phyloP scores from a whole-genome alignment of 2,888 invertebrate genomes.

The Philopedon plagiatum region DNA sequence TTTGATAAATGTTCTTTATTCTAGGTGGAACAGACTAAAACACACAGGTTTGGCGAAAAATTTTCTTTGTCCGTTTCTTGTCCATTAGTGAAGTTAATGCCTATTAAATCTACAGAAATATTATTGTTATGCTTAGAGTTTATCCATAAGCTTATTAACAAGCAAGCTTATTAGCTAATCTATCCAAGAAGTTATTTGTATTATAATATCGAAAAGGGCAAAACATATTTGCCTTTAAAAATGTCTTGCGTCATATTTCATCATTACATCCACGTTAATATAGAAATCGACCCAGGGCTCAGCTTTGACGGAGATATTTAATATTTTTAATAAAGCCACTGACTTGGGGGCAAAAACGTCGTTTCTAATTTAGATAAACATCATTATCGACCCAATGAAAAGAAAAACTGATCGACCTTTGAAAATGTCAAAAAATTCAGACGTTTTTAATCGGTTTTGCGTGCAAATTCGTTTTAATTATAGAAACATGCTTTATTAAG shows the following conservation, averaged over 20 bases:
- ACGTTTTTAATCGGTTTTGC: constrained; percentile 3
- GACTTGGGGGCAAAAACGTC: constrained; percentile 20
- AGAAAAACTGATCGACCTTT: constrained; percentile 18
- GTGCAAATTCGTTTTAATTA: neutral
- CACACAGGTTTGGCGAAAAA: too few relatives aligned
- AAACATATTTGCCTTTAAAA: too few relatives aligned
- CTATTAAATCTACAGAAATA: too few relatives aligned
- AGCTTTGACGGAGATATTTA: constrained; percentile 1
- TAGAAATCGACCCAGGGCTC: neutral
- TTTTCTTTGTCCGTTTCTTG: too few relatives aligned
- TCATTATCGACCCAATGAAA: neutral
- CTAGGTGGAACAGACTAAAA: too few relatives aligned
- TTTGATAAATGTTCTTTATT: too few relatives aligned
- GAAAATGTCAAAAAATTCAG: neutral
- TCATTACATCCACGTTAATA: neutral
- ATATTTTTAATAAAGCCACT: constrained; percentile 9
- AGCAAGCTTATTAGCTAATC: too few relatives aligned
- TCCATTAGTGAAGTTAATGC: too few relatives aligned
- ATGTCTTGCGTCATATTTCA: neutral
- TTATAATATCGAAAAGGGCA: too few relatives aligned
- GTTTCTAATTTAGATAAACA: constrained; percentile 21
- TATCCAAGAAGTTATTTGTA: too few relatives aligned
- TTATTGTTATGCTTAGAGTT: too few relatives aligned
- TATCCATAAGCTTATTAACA: too few relatives aligned
- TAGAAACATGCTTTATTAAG: constrained; percentile 1